Base-by-base conservation (phyloP, 2,888 invertebrate species). In the Punctoribates punctum region DNA sequence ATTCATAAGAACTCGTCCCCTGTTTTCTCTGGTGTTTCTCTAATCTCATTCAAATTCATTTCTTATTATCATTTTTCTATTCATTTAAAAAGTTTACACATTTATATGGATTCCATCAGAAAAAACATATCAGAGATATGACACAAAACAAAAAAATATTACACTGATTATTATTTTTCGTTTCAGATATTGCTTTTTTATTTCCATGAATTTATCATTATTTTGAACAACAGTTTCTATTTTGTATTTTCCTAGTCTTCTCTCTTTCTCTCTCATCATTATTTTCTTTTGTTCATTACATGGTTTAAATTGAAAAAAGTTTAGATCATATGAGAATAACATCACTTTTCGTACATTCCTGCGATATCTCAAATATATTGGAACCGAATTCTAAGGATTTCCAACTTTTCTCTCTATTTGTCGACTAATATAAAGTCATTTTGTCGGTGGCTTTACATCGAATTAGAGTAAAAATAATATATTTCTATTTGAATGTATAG, bases 191-290 rank as follows among this genome's bases (percentile, higher is more conserved):
- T 67, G 67, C 67, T 42, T 42, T 67, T 67, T 34, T 70, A 70
- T 72, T 48, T 60, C 20, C 72, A 46, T 48, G 72, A 48, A 72
- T 72, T 72, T 72, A 72, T 72, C 25, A 72, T 72, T 72, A 72
- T 72, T 72, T 48, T 46, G 11, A 11, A 1, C 11, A 8, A 46
- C n/a, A n/a, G n/a, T 48, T 42, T 25, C 57, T 11, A 23, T 57
- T 57, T 57, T 25, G 20, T 25, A 23, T 23, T 57, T 57, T 25
- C 20, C 51, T 25, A 23, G 25, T 57, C 57, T 57, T 57, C 57
- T 25, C 15, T 72, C 72, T 72, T 57, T 57, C 57, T 25, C 15
- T 72, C 72, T 72, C 72, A 72, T 72, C 25, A 72, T 72, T 72
- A 72, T 48, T 48, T 67, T 20, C 42, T 38, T 46, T 23, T 72